Conservation (phyloP, 2,113 vertebrate genomes). For the Trichomycterus rosablanca region DNA sequence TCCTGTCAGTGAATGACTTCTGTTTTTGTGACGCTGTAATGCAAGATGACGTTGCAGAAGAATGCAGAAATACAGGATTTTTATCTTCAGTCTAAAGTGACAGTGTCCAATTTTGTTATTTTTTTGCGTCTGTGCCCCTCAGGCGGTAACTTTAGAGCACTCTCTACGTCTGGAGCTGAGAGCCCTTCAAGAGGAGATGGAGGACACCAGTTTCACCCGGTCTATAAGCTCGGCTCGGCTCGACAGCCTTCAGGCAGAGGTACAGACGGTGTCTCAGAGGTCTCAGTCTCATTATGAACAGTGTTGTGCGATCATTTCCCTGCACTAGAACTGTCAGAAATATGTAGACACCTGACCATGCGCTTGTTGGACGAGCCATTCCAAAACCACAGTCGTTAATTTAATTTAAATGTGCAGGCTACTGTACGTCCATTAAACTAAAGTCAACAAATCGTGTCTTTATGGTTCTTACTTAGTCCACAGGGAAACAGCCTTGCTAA, state of each 20-base stretch:
- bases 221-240: constrained; percentile 64
- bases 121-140: not conserved
- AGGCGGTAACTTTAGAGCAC: constrained; percentile 71
- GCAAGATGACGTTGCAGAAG: not conserved
- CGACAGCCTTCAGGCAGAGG: constrained; percentile 66
- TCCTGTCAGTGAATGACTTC: no score
- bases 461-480: no score
- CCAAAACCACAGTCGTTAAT: no score
- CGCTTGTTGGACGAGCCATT: no score
- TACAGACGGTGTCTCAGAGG: constrained; percentile 23
- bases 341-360: not conserved
- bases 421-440: no score
- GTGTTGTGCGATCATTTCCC: no score
- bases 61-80: constrained; percentile 60
- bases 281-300: not conserved
- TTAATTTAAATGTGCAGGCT: no score
- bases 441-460: no score
- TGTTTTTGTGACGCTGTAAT: no score
- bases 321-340: no score
- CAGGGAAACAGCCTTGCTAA: no score
- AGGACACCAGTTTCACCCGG: constrained; percentile 64
- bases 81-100: not conserved
- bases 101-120: not conserved
- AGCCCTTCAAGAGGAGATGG: constrained; percentile 66
- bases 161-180: constrained; percentile 67